Evolutionary conservation across 2,113 vertebrate species (phyloP), one percentile per base, ranked within the genome.

Genomic region (Cebus imitator): DNA sequence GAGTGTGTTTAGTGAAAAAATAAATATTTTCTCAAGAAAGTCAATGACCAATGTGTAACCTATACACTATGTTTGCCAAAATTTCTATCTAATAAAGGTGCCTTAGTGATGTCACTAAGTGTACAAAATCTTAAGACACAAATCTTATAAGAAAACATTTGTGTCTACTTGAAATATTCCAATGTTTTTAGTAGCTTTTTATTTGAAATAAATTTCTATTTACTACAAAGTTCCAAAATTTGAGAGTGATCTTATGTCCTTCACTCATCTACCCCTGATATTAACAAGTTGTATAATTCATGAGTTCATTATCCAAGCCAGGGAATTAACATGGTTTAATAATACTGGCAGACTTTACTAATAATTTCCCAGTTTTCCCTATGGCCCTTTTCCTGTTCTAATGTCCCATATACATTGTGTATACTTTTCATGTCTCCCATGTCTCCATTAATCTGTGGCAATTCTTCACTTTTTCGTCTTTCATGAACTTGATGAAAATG

Each of bases 331-430:
- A 6, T 2, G 5, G 0, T 7, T 3, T 45, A 20, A 2, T 2
- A 0, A 14, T 10, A 0, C 3, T 13, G 23, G 32, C 32, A 27
- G 43, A 16, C 37, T 23, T 61, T 1, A 27, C 21, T 21, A n/a
- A 6, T 2, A 11, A 45, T 40, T 4, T 5, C 9, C 40, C 55
- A 16, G 0, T 16, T 16, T 7, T 5, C 32, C 35, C 6, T 3
- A 21, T 1, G 12, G 43, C 18, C 2, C 16, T 45, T 37, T 16
- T 45, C 32, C 55, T 20, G 32, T 14, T 5, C 12, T 13, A 0
- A 18, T 1, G 1, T 11, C 52, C 37, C 37, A 3, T 14, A 4
- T 3, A 4, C 43, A 1, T 0, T 13, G 12, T 8, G 43, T 17
- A 16, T 27, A 25, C 25, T 4, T 57, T 43, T 25, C 52, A 27